Conservation (phyloP, 2,113 vertebrate genomes). For the Oreochromis niloticus region DNA sequence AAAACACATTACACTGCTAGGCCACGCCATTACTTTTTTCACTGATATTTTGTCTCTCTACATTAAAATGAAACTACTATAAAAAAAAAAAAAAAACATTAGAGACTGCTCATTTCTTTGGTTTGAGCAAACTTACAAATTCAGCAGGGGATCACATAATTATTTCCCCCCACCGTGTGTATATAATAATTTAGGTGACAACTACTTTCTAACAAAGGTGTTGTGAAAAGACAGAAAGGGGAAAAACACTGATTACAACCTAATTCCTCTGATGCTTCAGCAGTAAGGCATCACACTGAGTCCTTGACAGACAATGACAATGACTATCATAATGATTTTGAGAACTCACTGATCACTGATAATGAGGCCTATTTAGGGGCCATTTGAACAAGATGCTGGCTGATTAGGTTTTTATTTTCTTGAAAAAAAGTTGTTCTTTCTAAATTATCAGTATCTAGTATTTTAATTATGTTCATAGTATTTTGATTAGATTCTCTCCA, state of each 20-base stretch:
- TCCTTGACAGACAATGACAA: neutral
- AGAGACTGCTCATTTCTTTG: too few relatives aligned
- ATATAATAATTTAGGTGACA: neutral
- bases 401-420: neutral
- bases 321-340: neutral
- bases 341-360: neutral
- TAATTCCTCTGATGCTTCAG: neutral
- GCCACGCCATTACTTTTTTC: neutral
- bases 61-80: neutral
- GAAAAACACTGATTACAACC: neutral
- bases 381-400: neutral
- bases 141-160: neutral
- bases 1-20: neutral
- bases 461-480: neutral
- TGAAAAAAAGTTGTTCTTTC: neutral
- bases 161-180: neutral
- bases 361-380: neutral
- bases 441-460: neutral
- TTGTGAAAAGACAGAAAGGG: neutral
- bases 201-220: neutral
- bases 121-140: too few relatives aligned
- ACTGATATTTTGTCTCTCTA: neutral
- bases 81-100: too few relatives aligned
- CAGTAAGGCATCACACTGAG: neutral
- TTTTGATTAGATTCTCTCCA: neutral